phyloP scores from a whole-genome alignment of 2,888 invertebrate genomes.

The Creontiades dilutus region DNA sequence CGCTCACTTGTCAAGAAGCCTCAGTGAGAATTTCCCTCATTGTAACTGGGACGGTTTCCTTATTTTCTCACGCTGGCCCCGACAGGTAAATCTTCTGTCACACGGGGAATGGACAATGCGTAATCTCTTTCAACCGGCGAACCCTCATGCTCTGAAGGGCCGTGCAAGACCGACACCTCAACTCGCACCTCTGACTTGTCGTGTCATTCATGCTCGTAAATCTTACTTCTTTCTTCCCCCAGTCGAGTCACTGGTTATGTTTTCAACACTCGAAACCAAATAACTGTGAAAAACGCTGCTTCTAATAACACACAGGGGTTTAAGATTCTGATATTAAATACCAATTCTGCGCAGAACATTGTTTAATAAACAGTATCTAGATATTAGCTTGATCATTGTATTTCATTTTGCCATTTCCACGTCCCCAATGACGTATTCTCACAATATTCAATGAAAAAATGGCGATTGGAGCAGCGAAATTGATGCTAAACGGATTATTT shows the following conservation, averaged over 20 bases:
- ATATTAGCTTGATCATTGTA: too few species aligned
- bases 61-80: slow-evolving; percentile 16
- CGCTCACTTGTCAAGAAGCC: background rate
- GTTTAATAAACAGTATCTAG: too few species aligned
- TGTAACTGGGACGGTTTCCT: background rate
- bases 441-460: too few species aligned
- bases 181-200: background rate
- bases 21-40: background rate
- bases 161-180: background rate
- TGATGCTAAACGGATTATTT: too few species aligned
- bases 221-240: background rate
- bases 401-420: too few species aligned
- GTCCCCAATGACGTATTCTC: too few species aligned
- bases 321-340: too few species aligned
- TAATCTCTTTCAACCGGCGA: slow-evolving; percentile 14
- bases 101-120: background rate
- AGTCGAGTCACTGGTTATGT: background rate
- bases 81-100: slow-evolving; percentile 30
- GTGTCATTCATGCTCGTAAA: slow-evolving; percentile 22
- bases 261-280: background rate
- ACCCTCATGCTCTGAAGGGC: background rate
- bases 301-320: too few species aligned
- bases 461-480: too few species aligned
- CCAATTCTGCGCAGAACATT: too few species aligned
- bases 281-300: background rate